These are phyloP conservation scores for Rhysida immarginata DNA, from an alignment of 1,140 invertebrate genomes.

Conservation along the genomic window DNA sequence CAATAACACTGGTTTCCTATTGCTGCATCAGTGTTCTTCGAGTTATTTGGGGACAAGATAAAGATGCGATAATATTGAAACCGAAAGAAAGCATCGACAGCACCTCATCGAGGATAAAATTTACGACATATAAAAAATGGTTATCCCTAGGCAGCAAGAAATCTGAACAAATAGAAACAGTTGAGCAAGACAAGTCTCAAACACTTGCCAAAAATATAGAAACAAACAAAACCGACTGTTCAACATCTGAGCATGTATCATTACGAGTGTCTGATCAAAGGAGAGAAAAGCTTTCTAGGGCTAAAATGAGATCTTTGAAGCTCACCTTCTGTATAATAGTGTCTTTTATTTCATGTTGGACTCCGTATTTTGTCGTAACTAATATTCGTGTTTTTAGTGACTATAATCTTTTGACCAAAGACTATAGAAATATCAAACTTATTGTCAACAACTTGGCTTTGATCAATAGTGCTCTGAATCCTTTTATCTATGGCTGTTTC, in stretches of 20 bases:
- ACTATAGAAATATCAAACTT: no score
- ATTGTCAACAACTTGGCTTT: slow-evolving; percentile 31
- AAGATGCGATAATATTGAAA: no score
- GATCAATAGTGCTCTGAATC: slow-evolving; percentile 33
- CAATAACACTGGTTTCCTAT: slow-evolving; percentile 29
- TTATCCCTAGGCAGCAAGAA: no score
- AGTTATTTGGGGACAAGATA: slow-evolving; percentile 28
- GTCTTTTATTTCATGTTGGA: slow-evolving; percentile 33
- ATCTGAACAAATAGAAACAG: no score
- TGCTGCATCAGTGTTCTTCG: slow-evolving; percentile 32
- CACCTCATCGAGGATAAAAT: no score
- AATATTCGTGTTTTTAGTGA: slow-evolving; percentile 31
- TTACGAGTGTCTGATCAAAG: slow-evolving; percentile 13
- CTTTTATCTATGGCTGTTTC: slow-evolving; percentile 32
- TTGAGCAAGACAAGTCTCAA: no score
- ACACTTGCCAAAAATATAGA: no score
- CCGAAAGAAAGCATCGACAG: no score
- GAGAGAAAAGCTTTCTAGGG: no score
- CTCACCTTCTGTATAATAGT: slow-evolving; percentile 31
- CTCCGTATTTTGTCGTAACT: slow-evolving; percentile 31
- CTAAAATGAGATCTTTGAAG: slow-evolving; percentile 30
- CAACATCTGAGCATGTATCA: not conserved
- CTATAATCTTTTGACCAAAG: no score
- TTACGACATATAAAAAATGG: not conserved
- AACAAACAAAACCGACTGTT: not conserved